phyloP scores from a whole-genome alignment of 2,797 vertebrate genomes.

The Anolis apletophallus region DNA sequence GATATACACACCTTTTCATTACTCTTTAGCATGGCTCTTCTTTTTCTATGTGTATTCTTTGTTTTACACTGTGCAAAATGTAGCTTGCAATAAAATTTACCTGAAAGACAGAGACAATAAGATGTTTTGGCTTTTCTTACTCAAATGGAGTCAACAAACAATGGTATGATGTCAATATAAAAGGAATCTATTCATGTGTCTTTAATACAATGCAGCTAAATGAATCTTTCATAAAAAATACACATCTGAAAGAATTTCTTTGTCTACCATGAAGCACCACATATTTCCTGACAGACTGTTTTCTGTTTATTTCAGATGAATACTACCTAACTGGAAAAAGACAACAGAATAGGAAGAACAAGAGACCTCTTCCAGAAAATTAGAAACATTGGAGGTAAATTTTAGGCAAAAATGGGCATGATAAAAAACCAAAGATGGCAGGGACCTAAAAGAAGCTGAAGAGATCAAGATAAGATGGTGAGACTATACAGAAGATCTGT shows the following conservation, averaged over 20 bases:
- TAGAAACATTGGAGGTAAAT: too few species aligned
- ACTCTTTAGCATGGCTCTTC: slow-evolving; percentile 77
- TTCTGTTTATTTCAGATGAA: neutral
- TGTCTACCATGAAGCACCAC: neutral
- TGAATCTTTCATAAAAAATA: neutral
- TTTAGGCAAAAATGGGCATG: too few species aligned
- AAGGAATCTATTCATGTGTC: neutral
- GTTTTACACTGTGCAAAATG: slow-evolving; percentile 90
- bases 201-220: neutral
- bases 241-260: neutral
- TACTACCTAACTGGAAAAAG: neutral
- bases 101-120: slow-evolving; percentile 73
- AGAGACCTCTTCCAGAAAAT: too few species aligned
- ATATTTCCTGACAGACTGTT: neutral
- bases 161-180: neutral
- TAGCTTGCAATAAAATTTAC: slow-evolving; percentile 94
- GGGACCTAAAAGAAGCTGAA: too few species aligned
- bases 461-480: too few species aligned
- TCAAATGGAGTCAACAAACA: neutral
- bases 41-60: slow-evolving; percentile 82
- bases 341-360: too few species aligned
- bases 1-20: slow-evolving; percentile 72
- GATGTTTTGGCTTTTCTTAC: neutral
- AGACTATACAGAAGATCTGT: too few species aligned
- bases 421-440: too few species aligned